Conservation (phyloP, 2,797 vertebrate species). For the Pitangus sulphuratus region DNA sequence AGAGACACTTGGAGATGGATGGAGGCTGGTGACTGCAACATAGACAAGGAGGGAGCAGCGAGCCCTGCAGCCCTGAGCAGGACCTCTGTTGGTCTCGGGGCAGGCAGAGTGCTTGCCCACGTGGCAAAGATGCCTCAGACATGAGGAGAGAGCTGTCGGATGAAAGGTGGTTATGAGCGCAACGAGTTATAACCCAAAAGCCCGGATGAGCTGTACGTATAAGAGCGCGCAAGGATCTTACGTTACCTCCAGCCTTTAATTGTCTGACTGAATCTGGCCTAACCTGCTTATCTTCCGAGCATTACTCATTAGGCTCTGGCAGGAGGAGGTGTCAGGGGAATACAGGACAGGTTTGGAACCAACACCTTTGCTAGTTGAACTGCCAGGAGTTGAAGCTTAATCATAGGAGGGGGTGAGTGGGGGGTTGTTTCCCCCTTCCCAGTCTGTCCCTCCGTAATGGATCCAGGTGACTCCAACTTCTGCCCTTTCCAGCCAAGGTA, state of each 20-base stretch:
- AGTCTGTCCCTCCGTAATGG: fast-evolving
- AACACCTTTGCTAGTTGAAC: neutral
- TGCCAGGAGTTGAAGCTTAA: neutral
- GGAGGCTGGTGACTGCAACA: neutral
- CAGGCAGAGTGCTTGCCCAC: neutral
- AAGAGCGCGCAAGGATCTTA: neutral
- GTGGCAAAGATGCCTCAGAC: neutral
- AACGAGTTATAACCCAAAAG: neutral
- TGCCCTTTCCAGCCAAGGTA: neutral
- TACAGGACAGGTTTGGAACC: neutral
- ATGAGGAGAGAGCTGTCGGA: neutral
- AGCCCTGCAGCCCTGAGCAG: fast-evolving
- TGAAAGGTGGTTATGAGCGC: neutral
- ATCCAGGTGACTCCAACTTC: neutral
- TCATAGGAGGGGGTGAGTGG: fast-evolving
- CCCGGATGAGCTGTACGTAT: neutral
- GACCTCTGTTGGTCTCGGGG: neutral
- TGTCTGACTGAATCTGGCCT: constrained; percentile 28
- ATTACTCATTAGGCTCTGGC: neutral
- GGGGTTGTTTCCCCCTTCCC: neutral
- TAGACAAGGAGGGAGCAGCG: neutral
- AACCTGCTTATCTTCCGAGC: constrained; percentile 58
- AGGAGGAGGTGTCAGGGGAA: constrained; percentile 30
- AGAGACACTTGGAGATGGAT: fast-evolving
- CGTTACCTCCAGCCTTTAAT: neutral